phyloP scores from a whole-genome alignment of 2,888 invertebrate species.

The Aphidoletes aphidimyza region DNA sequence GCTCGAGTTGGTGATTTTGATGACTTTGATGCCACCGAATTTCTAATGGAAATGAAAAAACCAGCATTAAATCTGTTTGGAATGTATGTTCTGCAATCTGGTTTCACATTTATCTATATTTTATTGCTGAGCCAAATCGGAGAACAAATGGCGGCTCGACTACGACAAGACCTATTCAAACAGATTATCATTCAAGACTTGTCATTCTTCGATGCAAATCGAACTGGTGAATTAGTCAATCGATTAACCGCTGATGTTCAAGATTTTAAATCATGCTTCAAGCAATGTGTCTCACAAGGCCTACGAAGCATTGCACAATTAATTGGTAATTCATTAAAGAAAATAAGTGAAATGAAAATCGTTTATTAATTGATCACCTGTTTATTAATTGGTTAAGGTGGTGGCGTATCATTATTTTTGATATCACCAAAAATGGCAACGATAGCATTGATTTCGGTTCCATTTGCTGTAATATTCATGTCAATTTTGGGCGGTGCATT shows the following conservation, averaged over 20 bases:
- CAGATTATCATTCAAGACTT: conserved; percentile 88
- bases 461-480: conserved; percentile 86
- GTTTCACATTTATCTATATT: conserved; percentile 91
- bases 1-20: conserved; percentile 64
- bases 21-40: conserved; percentile 60
- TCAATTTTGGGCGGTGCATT: conserved; percentile 83
- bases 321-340: conserved; percentile 61
- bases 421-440: conserved; percentile 92
- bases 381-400: conserved; percentile 59
- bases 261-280: conserved; percentile 97
- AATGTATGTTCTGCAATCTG: conserved; percentile 70
- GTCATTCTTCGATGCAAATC: conserved; percentile 88
- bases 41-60: conserved; percentile 63
- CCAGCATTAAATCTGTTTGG: conserved; percentile 64
- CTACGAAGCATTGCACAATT: conserved; percentile 88
- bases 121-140: conserved; percentile 87
- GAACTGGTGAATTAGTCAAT: conserved; percentile 92
- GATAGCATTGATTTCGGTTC: conserved; percentile 85
- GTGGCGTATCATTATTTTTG: conserved; percentile 72
- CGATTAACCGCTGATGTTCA: conserved; percentile 93
- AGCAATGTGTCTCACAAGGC: conserved; percentile 92
- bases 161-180: conserved; percentile 84
- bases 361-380: neutral
- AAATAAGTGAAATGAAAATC: no score
- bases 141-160: conserved; percentile 83